Conservation (phyloP, 2,797 vertebrate genomes). For the Mastacembelus armatus region DNA sequence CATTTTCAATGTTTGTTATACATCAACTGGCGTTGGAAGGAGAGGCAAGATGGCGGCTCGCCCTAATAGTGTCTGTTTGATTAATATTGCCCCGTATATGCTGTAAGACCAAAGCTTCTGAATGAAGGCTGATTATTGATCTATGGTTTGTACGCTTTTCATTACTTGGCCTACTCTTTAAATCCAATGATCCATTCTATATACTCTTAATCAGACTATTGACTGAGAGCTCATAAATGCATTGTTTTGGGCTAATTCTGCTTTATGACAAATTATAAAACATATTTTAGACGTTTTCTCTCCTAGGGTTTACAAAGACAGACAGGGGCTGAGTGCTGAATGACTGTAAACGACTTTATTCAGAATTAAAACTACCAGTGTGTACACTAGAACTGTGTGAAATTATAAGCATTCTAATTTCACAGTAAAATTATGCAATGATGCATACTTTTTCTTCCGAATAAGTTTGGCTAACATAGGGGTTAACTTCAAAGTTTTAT, state of each 20-base stretch:
- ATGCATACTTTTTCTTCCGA: not conserved
- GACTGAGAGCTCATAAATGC: not conserved
- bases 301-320: too few relatives aligned
- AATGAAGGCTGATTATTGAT: slow-evolving; percentile 55
- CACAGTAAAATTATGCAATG: not conserved
- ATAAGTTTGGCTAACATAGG: not conserved
- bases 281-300: too few relatives aligned
- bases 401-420: not conserved
- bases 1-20: slow-evolving; percentile 52
- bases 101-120: slow-evolving; percentile 38
- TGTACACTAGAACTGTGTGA: too few relatives aligned
- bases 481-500: not conserved
- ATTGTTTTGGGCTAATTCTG: not conserved
- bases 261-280: not conserved
- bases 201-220: not conserved
- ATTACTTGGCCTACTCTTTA: slow-evolving; percentile 18
- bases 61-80: slow-evolving; percentile 57
- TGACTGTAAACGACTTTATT: too few relatives aligned
- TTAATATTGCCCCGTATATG: slow-evolving; percentile 50
- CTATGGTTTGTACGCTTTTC: slow-evolving; percentile 32
- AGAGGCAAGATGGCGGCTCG: slow-evolving; percentile 61
- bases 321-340: too few relatives aligned
- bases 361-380: not conserved
- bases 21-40: slow-evolving; percentile 25
- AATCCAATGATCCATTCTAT: not conserved